Evolutionary conservation across 2,797 vertebrate genomes (phyloP), one percentile per base, ranked within the genome.

Genomic region (Microchirus variegatus): DNA sequence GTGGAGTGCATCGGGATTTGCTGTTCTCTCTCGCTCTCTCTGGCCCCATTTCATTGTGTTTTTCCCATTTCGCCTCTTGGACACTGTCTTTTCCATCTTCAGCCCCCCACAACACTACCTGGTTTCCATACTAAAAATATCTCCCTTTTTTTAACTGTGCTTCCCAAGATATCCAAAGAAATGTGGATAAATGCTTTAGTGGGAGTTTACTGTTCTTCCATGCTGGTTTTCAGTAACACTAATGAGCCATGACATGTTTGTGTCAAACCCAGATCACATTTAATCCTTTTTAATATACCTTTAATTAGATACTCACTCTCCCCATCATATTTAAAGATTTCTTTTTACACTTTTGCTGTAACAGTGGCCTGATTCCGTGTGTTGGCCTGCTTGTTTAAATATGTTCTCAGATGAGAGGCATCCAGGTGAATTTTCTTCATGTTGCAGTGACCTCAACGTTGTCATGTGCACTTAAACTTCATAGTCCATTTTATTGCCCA

Each of bases 251-350:
- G 81, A 73, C 71, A 59, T 45, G 38, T 41, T 46, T 65, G 46
- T 71, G 58, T 66, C 68, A 70, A 7, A 2, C 40, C 26, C 38
- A 9, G 56, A 47, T 52, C 50, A 49, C 64, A 72, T 87, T 61
- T 77, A 63, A 84, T 82, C 65, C 70, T 51, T 68, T 84, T 81
- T 83, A 83, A 83, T 89, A 87, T 88, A 74, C 60, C 72, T 81
- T 74, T 87, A 88, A 89, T 85, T 86, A 70, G 73, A 61, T 80
- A 46, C 35, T 42, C 51, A 17, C 51, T 67, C 46, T 58, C 53
- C 36, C 31, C 22, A 9, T 43, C 36, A 53, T 48, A 13, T n/a
- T 53, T 54, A 5, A 17, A 4, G 17, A 5, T 14, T n/a, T 2
- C 18, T 42, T 63, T 22, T 44, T 49, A 5, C 38, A 41, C 13